Conservation (phyloP, 1,140 invertebrate species). For the Melipona quadrifasciata region DNA sequence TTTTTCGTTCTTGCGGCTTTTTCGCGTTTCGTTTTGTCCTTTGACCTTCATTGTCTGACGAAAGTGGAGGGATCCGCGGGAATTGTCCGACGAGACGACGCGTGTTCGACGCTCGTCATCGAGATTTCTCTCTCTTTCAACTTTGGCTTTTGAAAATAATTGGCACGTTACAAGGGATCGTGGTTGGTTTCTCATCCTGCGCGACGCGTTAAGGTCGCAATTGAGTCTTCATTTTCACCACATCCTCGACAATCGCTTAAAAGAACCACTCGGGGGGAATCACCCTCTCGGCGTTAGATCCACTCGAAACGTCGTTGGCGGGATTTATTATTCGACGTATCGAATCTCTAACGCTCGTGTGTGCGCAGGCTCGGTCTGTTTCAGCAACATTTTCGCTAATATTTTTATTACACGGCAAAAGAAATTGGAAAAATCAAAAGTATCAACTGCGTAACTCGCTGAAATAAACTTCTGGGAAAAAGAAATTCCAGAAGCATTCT, state of each 20-base stretch:
- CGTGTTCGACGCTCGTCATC: neutral
- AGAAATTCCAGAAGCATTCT: neutral
- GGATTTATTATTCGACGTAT: neutral
- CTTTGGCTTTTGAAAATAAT: too few relatives aligned
- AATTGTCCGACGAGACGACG: neutral
- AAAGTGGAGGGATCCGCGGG: neutral
- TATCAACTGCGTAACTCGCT: too few relatives aligned
- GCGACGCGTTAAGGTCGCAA: neutral
- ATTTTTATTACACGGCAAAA: too few relatives aligned
- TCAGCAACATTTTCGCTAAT: too few relatives aligned
- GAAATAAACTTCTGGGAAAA: neutral
- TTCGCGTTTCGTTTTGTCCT: neutral
- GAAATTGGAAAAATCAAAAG: too few relatives aligned
- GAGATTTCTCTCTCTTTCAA: too few relatives aligned
- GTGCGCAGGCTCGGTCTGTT: neutral
- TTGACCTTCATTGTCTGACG: neutral
- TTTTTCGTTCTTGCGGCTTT: neutral
- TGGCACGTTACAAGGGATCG: too few relatives aligned
- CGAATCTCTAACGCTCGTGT: too few relatives aligned
- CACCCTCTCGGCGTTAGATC: neutral
- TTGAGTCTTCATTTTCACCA: neutral
- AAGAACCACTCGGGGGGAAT: constrained; percentile 13
- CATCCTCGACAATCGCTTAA: constrained; percentile 3
- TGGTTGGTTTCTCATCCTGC: too few relatives aligned
- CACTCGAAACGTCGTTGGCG: constrained; percentile 12